Evolutionary conservation across 1,140 invertebrate genomes (phyloP).

Genomic region (Venustaconcha ellipsiformis): DNA sequence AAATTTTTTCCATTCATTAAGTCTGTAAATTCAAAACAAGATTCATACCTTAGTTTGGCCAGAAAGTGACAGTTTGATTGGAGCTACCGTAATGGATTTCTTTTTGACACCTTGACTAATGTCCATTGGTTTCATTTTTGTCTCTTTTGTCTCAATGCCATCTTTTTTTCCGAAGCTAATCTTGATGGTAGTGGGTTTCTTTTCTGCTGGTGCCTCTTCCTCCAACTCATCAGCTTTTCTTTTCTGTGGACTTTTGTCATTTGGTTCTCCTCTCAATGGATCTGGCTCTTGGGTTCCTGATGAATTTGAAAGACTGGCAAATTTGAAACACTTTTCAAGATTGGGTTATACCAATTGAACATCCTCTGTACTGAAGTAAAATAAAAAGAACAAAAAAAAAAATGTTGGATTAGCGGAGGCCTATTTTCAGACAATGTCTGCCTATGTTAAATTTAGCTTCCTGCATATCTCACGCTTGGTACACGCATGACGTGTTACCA

Average conservation of each 20-base stretch:
- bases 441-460: no score
- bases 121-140: constrained; percentile 14
- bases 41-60: background rate
- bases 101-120: constrained; percentile 11
- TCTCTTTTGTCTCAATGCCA: constrained; percentile 8
- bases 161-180: constrained; percentile 16
- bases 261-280: no score
- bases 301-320: constrained; percentile 29
- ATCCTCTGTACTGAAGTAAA: no score
- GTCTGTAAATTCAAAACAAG: no score
- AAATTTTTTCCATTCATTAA: no score
- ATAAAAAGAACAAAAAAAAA: no score
- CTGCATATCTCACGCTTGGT: no score
- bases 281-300: constrained; percentile 7
- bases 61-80: constrained; percentile 24
- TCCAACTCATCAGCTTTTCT: constrained; percentile 8
- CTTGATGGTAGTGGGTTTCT: constrained; percentile 9
- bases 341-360: no score
- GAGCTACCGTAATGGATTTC: constrained; percentile 12
- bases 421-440: no score
- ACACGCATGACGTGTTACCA: no score
- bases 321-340: constrained; percentile 14
- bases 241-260: constrained; percentile 27
- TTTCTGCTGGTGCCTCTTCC: background rate
- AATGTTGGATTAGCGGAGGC: no score